phyloP scores from a whole-genome alignment of 1,140 invertebrate genomes.

The Oryctes rhinoceros region DNA sequence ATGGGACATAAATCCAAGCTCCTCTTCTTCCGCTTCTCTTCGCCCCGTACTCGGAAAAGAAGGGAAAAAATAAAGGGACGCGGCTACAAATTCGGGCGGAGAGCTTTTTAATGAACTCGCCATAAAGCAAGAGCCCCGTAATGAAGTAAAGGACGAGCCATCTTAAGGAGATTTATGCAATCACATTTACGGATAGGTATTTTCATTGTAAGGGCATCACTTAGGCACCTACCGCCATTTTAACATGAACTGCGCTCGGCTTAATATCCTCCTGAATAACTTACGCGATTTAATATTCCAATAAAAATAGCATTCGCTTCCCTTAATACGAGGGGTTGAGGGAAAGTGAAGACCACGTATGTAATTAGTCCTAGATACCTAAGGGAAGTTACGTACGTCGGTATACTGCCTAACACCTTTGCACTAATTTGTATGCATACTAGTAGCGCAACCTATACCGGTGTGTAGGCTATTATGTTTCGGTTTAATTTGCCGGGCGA shows the following conservation, averaged over 20 bases:
- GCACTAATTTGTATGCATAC: constrained; percentile 23
- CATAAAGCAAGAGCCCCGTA: constrained; percentile 26
- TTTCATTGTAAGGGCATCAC: background rate
- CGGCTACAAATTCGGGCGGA: constrained; percentile 17
- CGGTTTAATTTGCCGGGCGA: constrained; percentile 8
- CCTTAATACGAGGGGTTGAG: background rate
- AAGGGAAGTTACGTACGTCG: background rate
- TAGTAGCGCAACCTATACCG: background rate
- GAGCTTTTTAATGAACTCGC: constrained; percentile 27
- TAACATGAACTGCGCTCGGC: constrained; percentile 23
- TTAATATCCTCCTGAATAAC: constrained; percentile 25
- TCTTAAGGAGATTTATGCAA: constrained; percentile 31
- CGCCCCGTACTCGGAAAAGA: background rate
- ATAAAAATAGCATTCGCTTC: constrained; percentile 12
- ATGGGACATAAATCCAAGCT: background rate
- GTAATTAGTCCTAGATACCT: background rate
- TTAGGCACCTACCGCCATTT: background rate
- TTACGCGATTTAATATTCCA: constrained; percentile 28
- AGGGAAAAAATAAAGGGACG: background rate
- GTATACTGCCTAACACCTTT: background rate
- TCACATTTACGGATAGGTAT: constrained; percentile 29
- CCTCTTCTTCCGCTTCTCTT: background rate
- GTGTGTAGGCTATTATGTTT: constrained; percentile 3
- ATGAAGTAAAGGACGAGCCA: background rate
- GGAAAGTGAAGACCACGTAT: background rate